Base-by-base conservation (phyloP, 2,888 invertebrate species). In the Pseudococcus longispinus region DNA sequence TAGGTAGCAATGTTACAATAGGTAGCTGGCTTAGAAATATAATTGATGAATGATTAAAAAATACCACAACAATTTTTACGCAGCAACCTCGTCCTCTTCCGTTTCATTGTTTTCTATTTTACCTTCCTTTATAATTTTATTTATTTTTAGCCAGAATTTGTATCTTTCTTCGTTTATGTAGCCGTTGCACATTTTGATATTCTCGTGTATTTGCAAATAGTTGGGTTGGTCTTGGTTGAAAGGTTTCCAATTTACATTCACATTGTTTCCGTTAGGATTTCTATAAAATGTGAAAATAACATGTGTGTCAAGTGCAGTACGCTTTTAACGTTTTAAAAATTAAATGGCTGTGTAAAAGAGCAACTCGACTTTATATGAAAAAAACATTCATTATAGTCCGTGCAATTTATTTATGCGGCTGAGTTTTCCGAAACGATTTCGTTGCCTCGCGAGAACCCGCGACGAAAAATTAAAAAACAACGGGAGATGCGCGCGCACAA, bases 201-300 rank as follows among this genome's bases (percentile, higher is more conserved):
- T 85, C 26, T 85, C 85, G n/a, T 37, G 26, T 29, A 85, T 85
- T 70, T 85, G 65, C 42, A 85, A 74, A 85, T 74, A 85, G 42
- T 42, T 42, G 20, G 85, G 70, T 18, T 85, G 42, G n/a, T 85
- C 65, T 23, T 32, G 32, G 20, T 20, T 70, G 32, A 65, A 85
- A 26, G 42, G 15, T 70, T 65, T 85, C 85, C 85, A 85, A 37
- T 85, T 20, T 20, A 65, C 65, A 20, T 46, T 70, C 26, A 85
- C 26, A 26, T 60, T 44, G 37, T 70, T 44, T 32, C 65, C 65
- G 70, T 85, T 85, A 6, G 85, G 85, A 23, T 85, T 85, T 65
- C 85, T 85, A 23, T 20, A 37, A 55, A 83, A 55, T n/a, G 60
- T 60, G 60, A 60, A 23, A 60, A 23, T 60, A 20, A 42, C 42